A percentile compares a stretch with the other conserved stretches of the same genome.
Evolutionary conservation across 2,113 vertebrate genomes (phyloP).

Genomic region (Sarotherodon lohbergeri): DNA sequence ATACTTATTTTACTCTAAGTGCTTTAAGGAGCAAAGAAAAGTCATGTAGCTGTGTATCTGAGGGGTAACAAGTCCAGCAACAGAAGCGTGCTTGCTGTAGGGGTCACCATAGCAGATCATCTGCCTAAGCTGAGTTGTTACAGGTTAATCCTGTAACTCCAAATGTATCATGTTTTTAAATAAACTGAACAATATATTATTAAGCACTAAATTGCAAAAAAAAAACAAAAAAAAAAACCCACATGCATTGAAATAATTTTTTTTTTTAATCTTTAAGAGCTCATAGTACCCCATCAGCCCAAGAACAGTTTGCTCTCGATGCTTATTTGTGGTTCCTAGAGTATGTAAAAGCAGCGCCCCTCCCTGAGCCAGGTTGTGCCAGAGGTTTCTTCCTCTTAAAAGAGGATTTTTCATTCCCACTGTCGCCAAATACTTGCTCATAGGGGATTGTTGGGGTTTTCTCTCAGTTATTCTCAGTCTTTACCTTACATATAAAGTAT

Average conservation of each 20-base stretch:
- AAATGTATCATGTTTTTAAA: not conserved
- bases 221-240: not conserved
- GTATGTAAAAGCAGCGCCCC: not conserved
- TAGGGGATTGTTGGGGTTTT: not conserved
- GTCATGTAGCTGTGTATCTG: not conserved
- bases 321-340: not conserved
- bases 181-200: not conserved
- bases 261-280: not conserved
- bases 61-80: not conserved
- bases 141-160: not conserved
- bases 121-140: not conserved
- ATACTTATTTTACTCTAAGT: not conserved
- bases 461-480: not conserved
- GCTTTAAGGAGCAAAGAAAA: not conserved
- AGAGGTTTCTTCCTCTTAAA: not conserved
- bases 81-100: not conserved
- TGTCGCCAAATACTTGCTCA: not conserved
- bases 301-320: not conserved
- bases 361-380: not conserved
- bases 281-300: not conserved
- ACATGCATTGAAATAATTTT: not conserved
- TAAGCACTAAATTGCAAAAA: not conserved
- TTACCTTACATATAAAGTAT: not conserved
- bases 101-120: not conserved
- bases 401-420: not conserved